Base-by-base conservation (phyloP, 2,888 invertebrate species). In the Idaea dimidiata region DNA sequence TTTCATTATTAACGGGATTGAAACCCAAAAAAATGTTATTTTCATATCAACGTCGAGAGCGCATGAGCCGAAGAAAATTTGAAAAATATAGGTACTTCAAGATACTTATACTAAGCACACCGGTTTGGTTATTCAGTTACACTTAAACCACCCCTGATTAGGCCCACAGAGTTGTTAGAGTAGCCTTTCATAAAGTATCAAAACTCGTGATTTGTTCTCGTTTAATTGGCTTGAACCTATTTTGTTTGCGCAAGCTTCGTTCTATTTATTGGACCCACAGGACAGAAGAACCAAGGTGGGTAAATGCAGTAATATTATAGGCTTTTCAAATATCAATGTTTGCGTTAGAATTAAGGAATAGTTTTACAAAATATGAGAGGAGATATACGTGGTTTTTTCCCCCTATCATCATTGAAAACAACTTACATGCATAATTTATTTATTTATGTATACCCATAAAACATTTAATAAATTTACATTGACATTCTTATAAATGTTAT, bases 241-340 rank as follows among this genome's bases (percentile, higher is more conserved):
- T 91, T 91, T 89, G 87, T 92, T 91, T 92, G 92, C 91, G 91
- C 92, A 92, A 91, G 92, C 92, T 91, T 91, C 91, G 82, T 80
- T 87, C 88, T 85, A 79, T 87, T 68, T 83, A 79, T 89, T 84
- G 91, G 91, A 86, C 83, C 86, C 87, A 87, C 91, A 92, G 92
- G 90, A 89, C 65, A 81, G 80, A 79, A 76, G 83, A 83, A 68
- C 74, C 66, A 78, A 91, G 91, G 91, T 91, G 79, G 89, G 91
- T 91, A 74, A 63, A 64, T 43, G 43, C 43, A 43, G 43, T 10
- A 43, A 14, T 17, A 81, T 81, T 65, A 70, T 75, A 78, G 71
- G 66, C 75, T 61, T 84, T 85, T 84, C 69, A 70, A 61, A 63
- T 57, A 54, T 32, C 16, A 10, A 17, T 54, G 24, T 59, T n/a